phyloP scores from a whole-genome alignment of 1,140 invertebrate species.

The Nautilus pompilius region DNA sequence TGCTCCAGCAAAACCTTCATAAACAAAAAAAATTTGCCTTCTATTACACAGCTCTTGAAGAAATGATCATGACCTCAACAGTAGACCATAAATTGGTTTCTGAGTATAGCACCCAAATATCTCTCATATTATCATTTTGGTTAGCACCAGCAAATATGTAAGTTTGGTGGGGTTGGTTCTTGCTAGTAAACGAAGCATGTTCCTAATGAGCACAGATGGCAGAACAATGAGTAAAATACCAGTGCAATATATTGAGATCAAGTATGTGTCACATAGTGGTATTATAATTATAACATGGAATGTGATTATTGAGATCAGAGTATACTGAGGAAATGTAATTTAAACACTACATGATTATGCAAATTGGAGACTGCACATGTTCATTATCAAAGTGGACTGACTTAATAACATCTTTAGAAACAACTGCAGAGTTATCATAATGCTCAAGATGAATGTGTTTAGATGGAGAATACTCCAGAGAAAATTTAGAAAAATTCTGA shows the following conservation, averaged over 20 bases:
- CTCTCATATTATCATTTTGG: slow-evolving; percentile 51
- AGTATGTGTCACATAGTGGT: slow-evolving; percentile 50
- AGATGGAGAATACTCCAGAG: background rate
- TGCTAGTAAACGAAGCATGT: slow-evolving; percentile 44
- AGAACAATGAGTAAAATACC: slow-evolving; percentile 44
- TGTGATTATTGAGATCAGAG: too few species aligned
- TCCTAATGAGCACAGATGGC: slow-evolving; percentile 49
- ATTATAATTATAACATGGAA: background rate
- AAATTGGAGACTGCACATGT: background rate
- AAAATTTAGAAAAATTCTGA: background rate
- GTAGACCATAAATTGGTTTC: slow-evolving; percentile 36
- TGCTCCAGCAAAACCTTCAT: slow-evolving; percentile 51
- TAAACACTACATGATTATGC: too few species aligned
- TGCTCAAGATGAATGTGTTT: slow-evolving; percentile 23
- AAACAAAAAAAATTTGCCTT: slow-evolving; percentile 50
- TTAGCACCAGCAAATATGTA: slow-evolving; percentile 55
- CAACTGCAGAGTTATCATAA: slow-evolving; percentile 29
- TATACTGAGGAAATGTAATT: too few species aligned
- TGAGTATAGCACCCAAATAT: slow-evolving; percentile 48
- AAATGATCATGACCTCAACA: slow-evolving; percentile 31
- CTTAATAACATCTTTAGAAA: slow-evolving; percentile 12
- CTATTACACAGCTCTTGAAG: slow-evolving; percentile 41
- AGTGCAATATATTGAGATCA: slow-evolving; percentile 46
- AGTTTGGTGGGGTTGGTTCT: slow-evolving; percentile 39
- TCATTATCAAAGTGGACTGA: background rate